Evolutionary conservation across 2,113 vertebrate species (phyloP).

Genomic region (Campylomormyrus tamandua): DNA sequence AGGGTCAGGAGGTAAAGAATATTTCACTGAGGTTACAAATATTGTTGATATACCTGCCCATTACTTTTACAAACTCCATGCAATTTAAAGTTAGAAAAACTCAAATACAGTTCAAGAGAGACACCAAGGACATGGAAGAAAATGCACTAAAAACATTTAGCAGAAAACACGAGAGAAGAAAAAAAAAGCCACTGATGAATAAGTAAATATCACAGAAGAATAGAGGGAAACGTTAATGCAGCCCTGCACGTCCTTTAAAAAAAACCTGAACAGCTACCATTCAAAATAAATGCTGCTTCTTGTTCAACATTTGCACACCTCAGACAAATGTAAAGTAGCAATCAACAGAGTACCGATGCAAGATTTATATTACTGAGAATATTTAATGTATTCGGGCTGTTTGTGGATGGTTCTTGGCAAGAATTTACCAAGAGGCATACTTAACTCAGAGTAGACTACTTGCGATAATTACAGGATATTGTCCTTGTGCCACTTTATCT

Average conservation of each 20-base stretch:
- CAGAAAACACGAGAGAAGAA: background rate
- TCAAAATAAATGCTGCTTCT: background rate
- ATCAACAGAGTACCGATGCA: background rate
- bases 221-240: background rate
- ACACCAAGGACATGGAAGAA: background rate
- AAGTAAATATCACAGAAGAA: background rate
- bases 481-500: slow-evolving; percentile 2
- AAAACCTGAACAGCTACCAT: background rate
- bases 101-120: background rate
- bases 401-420: background rate
- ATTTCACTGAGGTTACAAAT: background rate
- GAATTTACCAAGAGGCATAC: background rate
- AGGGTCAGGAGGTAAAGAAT: background rate
- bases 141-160: background rate
- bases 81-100: background rate
- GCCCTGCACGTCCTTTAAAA: background rate
- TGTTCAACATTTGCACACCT: background rate
- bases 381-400: background rate
- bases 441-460: background rate
- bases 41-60: background rate
- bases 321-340: background rate
- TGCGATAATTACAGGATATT: slow-evolving; percentile 1
- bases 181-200: background rate
- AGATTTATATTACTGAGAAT: background rate
- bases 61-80: background rate